Evolutionary conservation across 30 jellyfish, hydroid and myxozoan genomes (phyloP), one percentile per base, ranked within the genome.

Genomic region (Hydractinia echinata): DNA sequence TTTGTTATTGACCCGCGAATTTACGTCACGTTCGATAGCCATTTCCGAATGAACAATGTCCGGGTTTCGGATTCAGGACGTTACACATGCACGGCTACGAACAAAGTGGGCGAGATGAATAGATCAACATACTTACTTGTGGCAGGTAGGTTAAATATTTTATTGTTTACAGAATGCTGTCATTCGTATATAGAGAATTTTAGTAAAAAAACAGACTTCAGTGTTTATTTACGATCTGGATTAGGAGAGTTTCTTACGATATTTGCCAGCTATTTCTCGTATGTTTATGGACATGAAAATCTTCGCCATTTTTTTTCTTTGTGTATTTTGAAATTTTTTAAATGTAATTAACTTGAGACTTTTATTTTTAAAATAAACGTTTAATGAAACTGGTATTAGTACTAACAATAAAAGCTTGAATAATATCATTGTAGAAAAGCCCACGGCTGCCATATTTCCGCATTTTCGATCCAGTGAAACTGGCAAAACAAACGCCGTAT

Each of bases 1-100:
- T 72, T 72, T 18, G 62, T 72, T 30, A 39, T 72, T 72, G 81
- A 72, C 58, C 18, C 18, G 16, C 73, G 81, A 72, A 72, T 72
- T 54, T 44, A 48, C 10, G 62, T 72, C 81, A 72, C 62, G 16
- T 15, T 52, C 50, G 62, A 72, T 30, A 72, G 50, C n/a, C 9
- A 51, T 8, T 72, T 72, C 81, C 58, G 58, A 4, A 72, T 72
- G 30, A 52, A 44, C 16, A 52, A 52, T 30, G 81, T 51, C 8
- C 62, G 16, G 52, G 4, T 72, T 6, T 72, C 81, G 44, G 81
- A 72, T 72, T 30, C 62, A 21, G 81, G 81, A n/a, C n/a, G 50
- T 52, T 72, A 72, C 50, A 18, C 50, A 15, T 72, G 81, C 62
- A 15, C 62, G 44, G 81, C 81, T n/a, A 15, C 58, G 9, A 72